phyloP scores from a whole-genome alignment of 2,888 invertebrate species.

The Onchidella celtica region DNA sequence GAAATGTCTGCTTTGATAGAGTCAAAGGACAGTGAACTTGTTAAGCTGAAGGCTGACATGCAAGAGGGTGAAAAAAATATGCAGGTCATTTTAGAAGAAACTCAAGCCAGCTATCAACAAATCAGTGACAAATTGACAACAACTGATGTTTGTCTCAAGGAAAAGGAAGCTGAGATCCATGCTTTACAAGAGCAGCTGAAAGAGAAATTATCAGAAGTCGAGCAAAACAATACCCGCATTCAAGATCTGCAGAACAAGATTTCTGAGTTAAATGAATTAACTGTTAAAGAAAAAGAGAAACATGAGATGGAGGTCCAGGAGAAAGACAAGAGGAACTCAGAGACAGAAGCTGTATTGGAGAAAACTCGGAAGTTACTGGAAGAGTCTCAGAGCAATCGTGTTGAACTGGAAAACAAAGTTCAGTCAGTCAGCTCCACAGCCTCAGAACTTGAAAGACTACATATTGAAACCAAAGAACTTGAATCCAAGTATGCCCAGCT shows the following conservation, averaged over 20 bases:
- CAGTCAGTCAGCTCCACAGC: conserved; percentile 9
- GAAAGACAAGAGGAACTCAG: not conserved
- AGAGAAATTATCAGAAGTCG: conserved; percentile 6
- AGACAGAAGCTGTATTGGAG: conserved; percentile 25
- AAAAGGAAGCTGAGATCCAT: conserved; percentile 23
- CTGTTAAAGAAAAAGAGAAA: conserved; percentile 24
- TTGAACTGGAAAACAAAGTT: conserved; percentile 44
- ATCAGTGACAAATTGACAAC: conserved; percentile 33
- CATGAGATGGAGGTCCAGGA: conserved; percentile 37
- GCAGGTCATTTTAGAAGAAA: conserved; percentile 9
- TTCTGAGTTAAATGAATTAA: not conserved
- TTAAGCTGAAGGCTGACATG: conserved; percentile 33
- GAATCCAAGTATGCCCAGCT: conserved; percentile 1
- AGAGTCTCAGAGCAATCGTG: conserved; percentile 26
- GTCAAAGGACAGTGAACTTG: conserved; percentile 51
- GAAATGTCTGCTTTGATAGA: conserved; percentile 49
- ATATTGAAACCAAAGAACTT: conserved; percentile 2
- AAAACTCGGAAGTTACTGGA: conserved; percentile 37
- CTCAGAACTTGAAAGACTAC: conserved; percentile 9
- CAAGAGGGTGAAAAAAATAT: conserved; percentile 33
- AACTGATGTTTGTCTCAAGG: conserved; percentile 36
- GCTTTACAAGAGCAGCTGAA: not conserved
- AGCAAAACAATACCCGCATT: not conserved
- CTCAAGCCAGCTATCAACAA: conserved; percentile 29
- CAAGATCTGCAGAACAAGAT: not conserved